Conservation (phyloP, 2,797 vertebrate genomes). For the Sebastes itinus region DNA sequence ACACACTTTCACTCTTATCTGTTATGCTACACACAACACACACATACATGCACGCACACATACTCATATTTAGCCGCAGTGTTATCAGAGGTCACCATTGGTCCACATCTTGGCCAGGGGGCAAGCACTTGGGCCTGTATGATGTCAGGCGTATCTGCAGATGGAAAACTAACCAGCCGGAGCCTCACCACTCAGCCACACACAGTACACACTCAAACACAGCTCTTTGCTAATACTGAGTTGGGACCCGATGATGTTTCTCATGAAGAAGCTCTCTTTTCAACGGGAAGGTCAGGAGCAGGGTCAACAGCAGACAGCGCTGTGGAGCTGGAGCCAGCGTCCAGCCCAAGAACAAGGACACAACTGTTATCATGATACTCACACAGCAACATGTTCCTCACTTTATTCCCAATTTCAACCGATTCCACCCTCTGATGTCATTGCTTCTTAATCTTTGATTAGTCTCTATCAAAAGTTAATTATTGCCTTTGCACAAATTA, state of each 20-base stretch:
- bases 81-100: constrained; percentile 64
- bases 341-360: background rate
- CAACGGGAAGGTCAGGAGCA: constrained; percentile 8
- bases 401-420: background rate
- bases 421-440: constrained; percentile 1
- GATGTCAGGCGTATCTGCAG: constrained; percentile 66
- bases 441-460: constrained; percentile 15
- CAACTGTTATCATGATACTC: background rate
- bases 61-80: constrained; percentile 46
- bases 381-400: background rate
- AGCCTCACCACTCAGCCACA: constrained; percentile 28
- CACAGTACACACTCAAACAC: constrained; percentile 41
- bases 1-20: constrained; percentile 58
- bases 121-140: constrained; percentile 57
- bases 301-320: constrained; percentile 13
- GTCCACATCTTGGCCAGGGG: constrained; percentile 63
- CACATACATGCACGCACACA: constrained; percentile 9
- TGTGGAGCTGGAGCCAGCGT: background rate
- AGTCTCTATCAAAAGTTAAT: constrained; percentile 50
- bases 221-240: constrained; percentile 17
- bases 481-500: constrained; percentile 48
- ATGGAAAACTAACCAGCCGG: constrained; percentile 63
- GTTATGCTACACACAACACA: constrained; percentile 18
- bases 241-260: constrained; percentile 14
- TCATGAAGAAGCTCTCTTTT: constrained; percentile 19